Conservation (phyloP, 2,888 invertebrate genomes). For the Mongoloraphidia duomilia region DNA sequence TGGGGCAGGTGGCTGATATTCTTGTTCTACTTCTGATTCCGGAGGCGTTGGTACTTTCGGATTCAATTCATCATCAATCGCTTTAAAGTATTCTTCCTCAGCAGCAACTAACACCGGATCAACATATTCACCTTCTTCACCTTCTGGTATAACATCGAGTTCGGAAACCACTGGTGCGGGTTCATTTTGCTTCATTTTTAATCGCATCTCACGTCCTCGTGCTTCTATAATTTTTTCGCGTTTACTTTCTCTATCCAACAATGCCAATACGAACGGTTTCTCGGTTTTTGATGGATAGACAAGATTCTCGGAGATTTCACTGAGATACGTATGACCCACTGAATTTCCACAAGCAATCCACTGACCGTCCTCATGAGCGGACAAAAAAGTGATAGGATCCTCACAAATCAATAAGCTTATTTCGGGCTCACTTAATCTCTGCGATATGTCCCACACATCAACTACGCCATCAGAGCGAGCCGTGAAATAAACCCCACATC, state of each 20-base stretch:
- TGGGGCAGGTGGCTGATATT: constrained; percentile 1
- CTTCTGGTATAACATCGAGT: constrained; percentile 2
- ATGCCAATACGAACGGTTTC: constrained; percentile 56
- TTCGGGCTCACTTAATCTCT: constrained; percentile 71
- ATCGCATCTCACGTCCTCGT: constrained; percentile 60
- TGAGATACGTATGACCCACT: constrained; percentile 61
- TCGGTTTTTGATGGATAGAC: constrained; percentile 61
- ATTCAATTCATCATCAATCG: constrained; percentile 16
- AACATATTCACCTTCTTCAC: constrained; percentile 8
- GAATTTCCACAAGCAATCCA: constrained; percentile 65
- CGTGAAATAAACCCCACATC: constrained; percentile 75
- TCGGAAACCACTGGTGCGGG: constrained; percentile 23
- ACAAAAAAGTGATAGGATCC: constrained; percentile 47
- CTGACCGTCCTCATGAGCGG: constrained; percentile 54
- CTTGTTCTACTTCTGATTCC: constrained; percentile 1
- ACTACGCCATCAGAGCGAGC: constrained; percentile 75
- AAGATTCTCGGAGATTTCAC: constrained; percentile 64
- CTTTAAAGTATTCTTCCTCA: constrained; percentile 20
- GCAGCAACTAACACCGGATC: constrained; percentile 19
- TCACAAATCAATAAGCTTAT: constrained; percentile 57
- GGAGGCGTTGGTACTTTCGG: constrained; percentile 1
- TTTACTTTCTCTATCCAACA: constrained; percentile 73
- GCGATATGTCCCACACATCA: constrained; percentile 81
- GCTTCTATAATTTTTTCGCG: constrained; percentile 84
- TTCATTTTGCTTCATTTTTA: constrained; percentile 18